Percentiles rank a stretch among this genome's conserved stretches.
Evolutionary conservation across 2,888 invertebrate species (phyloP).

Genomic region (Drosophila mimetica): DNA sequence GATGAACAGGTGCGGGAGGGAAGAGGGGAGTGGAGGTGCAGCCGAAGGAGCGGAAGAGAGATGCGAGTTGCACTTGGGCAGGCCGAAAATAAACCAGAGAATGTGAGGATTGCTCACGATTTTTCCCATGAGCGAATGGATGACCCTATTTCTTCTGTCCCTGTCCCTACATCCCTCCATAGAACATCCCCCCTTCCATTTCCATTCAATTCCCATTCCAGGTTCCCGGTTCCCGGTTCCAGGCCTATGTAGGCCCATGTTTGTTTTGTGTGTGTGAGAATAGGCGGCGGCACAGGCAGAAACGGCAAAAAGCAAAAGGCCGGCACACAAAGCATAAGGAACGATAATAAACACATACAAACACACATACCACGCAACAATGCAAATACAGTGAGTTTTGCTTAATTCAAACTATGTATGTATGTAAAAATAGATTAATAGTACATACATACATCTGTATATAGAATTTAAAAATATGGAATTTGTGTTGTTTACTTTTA

Average conservation of each 20-base stretch:
- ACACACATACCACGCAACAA: slow-evolving; percentile 20
- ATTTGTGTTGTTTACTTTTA: too few relatives aligned
- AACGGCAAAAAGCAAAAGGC: slow-evolving; percentile 40
- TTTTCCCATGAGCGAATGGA: slow-evolving; percentile 47
- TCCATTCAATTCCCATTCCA: slow-evolving; percentile 36
- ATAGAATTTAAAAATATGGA: too few relatives aligned
- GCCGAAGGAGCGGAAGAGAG: slow-evolving; percentile 25
- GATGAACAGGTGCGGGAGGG: slow-evolving; percentile 58
- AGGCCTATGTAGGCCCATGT: slow-evolving; percentile 25
- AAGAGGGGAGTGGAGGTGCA: slow-evolving; percentile 5
- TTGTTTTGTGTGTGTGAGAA: slow-evolving; percentile 47
- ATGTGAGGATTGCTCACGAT: slow-evolving; percentile 29
- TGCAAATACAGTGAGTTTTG: slow-evolving; percentile 34
- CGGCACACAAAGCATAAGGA: slow-evolving; percentile 71
- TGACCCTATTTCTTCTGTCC: slow-evolving; percentile 67
- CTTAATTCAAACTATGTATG: slow-evolving; percentile 1
- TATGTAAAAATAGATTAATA: too few relatives aligned
- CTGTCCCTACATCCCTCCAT: slow-evolving; percentile 13
- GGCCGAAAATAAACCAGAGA: slow-evolving; percentile 42
- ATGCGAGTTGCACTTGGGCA: slow-evolving; percentile 32
- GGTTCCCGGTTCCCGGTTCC: slow-evolving; percentile 47
- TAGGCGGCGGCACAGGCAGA: slow-evolving; percentile 58
- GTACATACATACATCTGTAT: too few relatives aligned
- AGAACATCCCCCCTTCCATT: slow-evolving; percentile 1
- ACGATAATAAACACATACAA: slow-evolving; percentile 61